Conservation (phyloP, 1,140 invertebrate species). For the Drosophila sturtevanti region DNA sequence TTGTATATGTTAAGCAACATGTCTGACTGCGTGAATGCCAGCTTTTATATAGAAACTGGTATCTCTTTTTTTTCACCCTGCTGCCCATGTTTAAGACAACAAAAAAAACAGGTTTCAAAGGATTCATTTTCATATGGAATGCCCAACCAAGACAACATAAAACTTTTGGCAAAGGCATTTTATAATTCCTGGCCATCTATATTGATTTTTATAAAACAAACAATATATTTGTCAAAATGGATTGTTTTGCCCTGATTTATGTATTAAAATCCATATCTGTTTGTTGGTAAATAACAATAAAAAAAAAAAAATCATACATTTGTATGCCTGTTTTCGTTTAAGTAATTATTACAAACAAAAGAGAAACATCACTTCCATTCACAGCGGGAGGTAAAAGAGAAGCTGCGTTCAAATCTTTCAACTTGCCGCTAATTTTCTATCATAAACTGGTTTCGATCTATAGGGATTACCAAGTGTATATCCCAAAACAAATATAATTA, state of each 20-base stretch:
- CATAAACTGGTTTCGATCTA: conserved; percentile 65
- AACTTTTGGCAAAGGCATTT: background rate
- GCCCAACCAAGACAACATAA: background rate
- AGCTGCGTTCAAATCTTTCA: conserved; percentile 51
- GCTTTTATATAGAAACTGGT: background rate
- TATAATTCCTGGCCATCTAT: background rate
- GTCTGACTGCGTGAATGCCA: background rate
- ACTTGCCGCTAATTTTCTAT: conserved; percentile 68
- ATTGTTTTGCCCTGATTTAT: background rate
- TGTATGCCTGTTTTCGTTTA: conserved; percentile 40
- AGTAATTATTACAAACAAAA: conserved; percentile 72
- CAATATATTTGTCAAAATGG: conserved; percentile 1
- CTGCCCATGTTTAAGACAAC: background rate
- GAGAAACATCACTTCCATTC: conserved; percentile 64
- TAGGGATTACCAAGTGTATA: conserved; percentile 54
- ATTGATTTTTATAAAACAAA: background rate
- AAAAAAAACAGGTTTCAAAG: background rate
- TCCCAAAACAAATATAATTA: conserved; percentile 76
- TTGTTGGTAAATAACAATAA: conserved; percentile 37
- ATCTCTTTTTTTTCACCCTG: background rate
- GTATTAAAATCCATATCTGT: background rate
- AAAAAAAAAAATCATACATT: conserved; percentile 36
- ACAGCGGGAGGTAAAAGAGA: conserved; percentile 51
- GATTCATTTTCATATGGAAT: background rate
- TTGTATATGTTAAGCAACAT: background rate